A percentile compares a stretch with the other conserved stretches of the same genome.
phyloP scores from a whole-genome alignment of 2,888 invertebrate species.

The Malachius bipustulatus region DNA sequence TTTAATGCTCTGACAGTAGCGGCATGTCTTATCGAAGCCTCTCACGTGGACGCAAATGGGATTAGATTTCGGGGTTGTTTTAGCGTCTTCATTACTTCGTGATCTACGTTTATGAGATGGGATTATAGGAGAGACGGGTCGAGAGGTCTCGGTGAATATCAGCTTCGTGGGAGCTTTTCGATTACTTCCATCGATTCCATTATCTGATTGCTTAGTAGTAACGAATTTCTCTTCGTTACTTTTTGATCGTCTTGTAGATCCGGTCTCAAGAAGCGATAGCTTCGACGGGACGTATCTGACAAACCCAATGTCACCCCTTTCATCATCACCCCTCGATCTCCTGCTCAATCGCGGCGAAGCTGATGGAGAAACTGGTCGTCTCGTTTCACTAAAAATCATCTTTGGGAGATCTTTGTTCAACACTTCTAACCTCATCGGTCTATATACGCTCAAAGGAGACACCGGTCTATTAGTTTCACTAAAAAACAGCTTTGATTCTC shows the following conservation, averaged over 20 bases:
- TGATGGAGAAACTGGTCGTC: conserved; percentile 24
- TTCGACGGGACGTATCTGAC: conserved; percentile 4
- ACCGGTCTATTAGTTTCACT: conserved; percentile 22
- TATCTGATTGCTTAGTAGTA: too few species aligned
- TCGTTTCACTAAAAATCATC: conserved; percentile 21
- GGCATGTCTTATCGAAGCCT: conserved; percentile 1
- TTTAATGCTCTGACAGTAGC: conserved; percentile 54
- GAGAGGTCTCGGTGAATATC: conserved; percentile 2
- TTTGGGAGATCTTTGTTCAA: conserved; percentile 23
- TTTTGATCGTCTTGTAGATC: conserved; percentile 5
- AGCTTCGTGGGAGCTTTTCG: background rate
- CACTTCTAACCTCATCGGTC: conserved; percentile 34
- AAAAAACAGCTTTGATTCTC: conserved; percentile 14
- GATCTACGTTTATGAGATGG: background rate
- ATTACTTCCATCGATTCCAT: too few species aligned
- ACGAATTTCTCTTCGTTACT: background rate
- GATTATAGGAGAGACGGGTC: conserved; percentile 2
- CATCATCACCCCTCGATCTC: conserved; percentile 28
- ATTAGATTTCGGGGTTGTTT: too few species aligned
- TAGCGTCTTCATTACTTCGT: background rate
- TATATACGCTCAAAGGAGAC: conserved; percentile 22
- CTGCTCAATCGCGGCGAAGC: conserved; percentile 21
- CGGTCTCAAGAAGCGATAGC: conserved; percentile 7
- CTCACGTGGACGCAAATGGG: too few species aligned
- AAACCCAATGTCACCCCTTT: conserved; percentile 10